A percentile compares a stretch with the other conserved stretches of the same genome.
Conservation (phyloP, 2,113 vertebrate genomes). For the Zosterops lateralis region DNA sequence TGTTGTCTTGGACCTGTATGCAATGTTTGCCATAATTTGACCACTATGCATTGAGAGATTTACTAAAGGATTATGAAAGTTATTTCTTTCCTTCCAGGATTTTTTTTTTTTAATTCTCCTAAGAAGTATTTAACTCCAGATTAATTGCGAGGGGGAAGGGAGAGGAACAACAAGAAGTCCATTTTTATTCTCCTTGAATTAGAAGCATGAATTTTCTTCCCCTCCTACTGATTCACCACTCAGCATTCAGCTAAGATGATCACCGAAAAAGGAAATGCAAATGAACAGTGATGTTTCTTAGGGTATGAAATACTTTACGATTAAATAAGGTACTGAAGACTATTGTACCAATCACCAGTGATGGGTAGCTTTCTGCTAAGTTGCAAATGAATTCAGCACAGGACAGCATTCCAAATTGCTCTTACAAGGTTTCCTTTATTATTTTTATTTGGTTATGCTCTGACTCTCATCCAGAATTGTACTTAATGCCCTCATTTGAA, state of each 20-base stretch:
- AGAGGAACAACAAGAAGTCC: constrained; percentile 46
- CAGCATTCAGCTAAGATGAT: constrained; percentile 72
- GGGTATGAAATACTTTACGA: constrained; percentile 78
- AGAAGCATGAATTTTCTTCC: constrained; percentile 73
- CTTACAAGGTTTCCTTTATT: constrained; percentile 80
- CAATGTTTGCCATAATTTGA: background rate
- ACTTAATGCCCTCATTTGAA: constrained; percentile 79
- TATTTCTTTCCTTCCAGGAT: background rate
- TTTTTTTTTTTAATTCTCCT: background rate
- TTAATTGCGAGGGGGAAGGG: background rate
- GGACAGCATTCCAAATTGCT: constrained; percentile 81
- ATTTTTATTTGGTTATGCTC: constrained; percentile 83
- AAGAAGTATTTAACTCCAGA: background rate
- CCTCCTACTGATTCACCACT: constrained; percentile 73
- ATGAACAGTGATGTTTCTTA: constrained; percentile 71
- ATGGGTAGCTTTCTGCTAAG: constrained; percentile 76
- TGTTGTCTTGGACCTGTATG: background rate
- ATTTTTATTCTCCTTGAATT: constrained; percentile 66
- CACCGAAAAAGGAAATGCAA: constrained; percentile 76
- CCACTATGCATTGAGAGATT: background rate
- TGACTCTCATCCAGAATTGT: constrained; percentile 80
- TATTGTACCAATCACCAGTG: constrained; percentile 70
- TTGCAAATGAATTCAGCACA: constrained; percentile 79
- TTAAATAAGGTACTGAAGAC: constrained; percentile 74
- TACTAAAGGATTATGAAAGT: background rate